These are phyloP conservation scores for Oeneis ivallda DNA, from an alignment of 2,888 invertebrate genomes.

Conservation along the genomic window DNA sequence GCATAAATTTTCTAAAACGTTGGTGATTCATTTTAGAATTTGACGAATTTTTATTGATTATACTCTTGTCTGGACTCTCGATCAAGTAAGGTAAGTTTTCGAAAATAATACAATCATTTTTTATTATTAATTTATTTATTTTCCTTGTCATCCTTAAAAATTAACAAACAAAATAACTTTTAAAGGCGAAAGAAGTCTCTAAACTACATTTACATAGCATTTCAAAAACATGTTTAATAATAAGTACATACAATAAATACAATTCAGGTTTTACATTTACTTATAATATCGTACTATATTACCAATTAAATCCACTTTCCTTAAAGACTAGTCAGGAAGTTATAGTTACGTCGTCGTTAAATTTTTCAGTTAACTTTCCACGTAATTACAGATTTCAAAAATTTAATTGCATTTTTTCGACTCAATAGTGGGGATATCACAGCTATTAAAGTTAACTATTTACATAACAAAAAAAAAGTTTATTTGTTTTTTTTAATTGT, in stretches of 20 bases:
- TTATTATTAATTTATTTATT: slow-evolving; percentile 42
- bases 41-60: no score
- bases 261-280: slow-evolving; percentile 46
- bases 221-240: slow-evolving; percentile 46
- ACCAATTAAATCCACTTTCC: slow-evolving; percentile 49
- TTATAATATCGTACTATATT: slow-evolving; percentile 44
- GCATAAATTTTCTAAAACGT: background rate
- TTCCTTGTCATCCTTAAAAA: slow-evolving; percentile 51
- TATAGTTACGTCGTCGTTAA: slow-evolving; percentile 40
- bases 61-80: no score
- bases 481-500: slow-evolving; percentile 35
- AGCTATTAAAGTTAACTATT: slow-evolving; percentile 73
- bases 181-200: slow-evolving; percentile 60
- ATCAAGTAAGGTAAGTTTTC: no score
- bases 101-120: background rate
- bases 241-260: slow-evolving; percentile 63
- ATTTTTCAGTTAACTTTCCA: slow-evolving; percentile 44
- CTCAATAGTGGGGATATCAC: slow-evolving; percentile 70
- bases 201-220: slow-evolving; percentile 43
- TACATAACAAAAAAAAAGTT: slow-evolving; percentile 54
- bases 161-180: slow-evolving; percentile 57
- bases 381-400: slow-evolving; percentile 41
- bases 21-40: background rate
- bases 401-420: slow-evolving; percentile 41
- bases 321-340: slow-evolving; percentile 73